Evolutionary conservation across 1,140 invertebrate species (phyloP).

Genomic region (Hermatobates lingyangjiaoensis): DNA sequence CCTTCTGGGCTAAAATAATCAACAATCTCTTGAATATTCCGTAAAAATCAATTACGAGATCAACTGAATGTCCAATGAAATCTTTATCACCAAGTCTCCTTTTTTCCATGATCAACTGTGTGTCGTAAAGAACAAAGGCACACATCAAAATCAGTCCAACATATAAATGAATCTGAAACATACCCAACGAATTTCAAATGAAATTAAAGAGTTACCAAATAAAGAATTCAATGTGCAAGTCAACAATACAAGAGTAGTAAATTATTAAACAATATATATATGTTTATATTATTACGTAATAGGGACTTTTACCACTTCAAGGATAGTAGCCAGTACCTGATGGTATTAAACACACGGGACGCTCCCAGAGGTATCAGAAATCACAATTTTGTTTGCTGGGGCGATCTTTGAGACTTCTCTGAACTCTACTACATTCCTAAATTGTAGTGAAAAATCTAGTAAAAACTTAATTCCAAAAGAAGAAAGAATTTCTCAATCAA

Average conservation of each 20-base stretch:
- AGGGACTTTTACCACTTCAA: no score
- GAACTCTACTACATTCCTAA: no score
- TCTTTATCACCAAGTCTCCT: conserved; percentile 73
- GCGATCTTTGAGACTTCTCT: no score
- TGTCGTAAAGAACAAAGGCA: conserved; percentile 88
- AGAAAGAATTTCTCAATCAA: no score
- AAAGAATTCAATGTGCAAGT: background rate
- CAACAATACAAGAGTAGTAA: background rate
- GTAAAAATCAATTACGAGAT: conserved; percentile 83
- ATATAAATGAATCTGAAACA: conserved; percentile 57
- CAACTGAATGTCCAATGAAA: conserved; percentile 74
- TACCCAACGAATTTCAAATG: no score
- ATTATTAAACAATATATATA: background rate
- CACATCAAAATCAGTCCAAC: conserved; percentile 76
- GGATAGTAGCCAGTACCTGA: no score
- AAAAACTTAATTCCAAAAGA: no score
- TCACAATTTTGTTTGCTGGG: no score
- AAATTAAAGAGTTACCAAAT: background rate
- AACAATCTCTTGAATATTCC: conserved; percentile 75
- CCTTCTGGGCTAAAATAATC: conserved; percentile 76
- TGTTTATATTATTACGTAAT: no score
- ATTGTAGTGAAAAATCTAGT: no score
- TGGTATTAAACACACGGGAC: no score
- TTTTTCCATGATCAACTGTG: conserved; percentile 89
- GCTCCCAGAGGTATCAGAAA: no score